Evolutionary conservation across 2,113 vertebrate species (phyloP).

Genomic region (Paracanthobrama guichenoti): DNA sequence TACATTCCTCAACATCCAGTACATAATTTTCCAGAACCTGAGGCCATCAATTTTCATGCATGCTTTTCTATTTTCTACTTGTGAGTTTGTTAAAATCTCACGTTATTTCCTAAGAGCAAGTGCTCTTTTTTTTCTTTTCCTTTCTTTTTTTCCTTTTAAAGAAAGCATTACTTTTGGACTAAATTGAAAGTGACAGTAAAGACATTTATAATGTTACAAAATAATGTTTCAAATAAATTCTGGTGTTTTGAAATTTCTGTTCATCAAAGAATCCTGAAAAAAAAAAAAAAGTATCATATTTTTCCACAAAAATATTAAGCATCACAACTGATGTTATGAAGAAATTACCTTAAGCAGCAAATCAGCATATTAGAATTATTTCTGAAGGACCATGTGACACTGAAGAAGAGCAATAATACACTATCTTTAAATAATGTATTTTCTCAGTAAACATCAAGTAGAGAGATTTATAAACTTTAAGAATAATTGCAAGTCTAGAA

Average conservation of each 20-base stretch:
- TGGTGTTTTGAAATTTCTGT: background rate
- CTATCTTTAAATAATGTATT: background rate
- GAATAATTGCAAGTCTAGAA: background rate
- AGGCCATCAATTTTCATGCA: background rate
- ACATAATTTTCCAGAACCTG: slow-evolving; percentile 24
- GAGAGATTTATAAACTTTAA: background rate
- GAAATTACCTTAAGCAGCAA: background rate
- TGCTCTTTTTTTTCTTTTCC: background rate
- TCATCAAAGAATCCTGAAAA: background rate
- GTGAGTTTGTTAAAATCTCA: background rate
- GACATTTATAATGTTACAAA: background rate
- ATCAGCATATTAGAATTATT: background rate
- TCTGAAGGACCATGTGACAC: background rate
- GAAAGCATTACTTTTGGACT: background rate
- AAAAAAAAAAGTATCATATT: background rate
- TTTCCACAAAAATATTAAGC: background rate
- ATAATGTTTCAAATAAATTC: background rate
- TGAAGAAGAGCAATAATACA: too few relatives aligned
- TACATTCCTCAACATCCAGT: slow-evolving; percentile 31
- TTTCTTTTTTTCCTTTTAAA: background rate
- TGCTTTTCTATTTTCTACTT: slow-evolving; percentile 24
- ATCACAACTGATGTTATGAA: background rate
- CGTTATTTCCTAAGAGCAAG: background rate
- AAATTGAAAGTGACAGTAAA: background rate
- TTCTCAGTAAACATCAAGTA: background rate